Base-by-base conservation (phyloP, 2,113 vertebrate species). In the Setophaga kirtlandii region DNA sequence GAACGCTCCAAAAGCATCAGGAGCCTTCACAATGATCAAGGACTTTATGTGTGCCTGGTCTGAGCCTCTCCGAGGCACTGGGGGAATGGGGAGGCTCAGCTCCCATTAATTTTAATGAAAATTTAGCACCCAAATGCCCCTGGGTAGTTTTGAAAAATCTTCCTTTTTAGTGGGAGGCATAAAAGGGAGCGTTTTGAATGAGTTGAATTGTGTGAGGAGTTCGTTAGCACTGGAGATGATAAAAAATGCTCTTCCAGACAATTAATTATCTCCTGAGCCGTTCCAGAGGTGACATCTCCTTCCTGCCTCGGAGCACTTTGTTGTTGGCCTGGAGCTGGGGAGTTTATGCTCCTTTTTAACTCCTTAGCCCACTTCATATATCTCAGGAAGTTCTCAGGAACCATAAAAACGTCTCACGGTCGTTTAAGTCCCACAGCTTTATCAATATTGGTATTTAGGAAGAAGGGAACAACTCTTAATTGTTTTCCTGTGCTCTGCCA, bases 401-500 rank as follows among this genome's bases (percentile, higher is more conserved):
- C 89, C 49, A 7, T 91, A 82, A 95, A 95, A 73, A 87, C 2
- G 11, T 82, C 87, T 73, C 56, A 33, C 14, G 39, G 87, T n/a
- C 18, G 22, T 94, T 91, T 69, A 82, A 63, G 53, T 49, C 52
- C 70, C 93, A 20, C 77, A 63, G 5, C 91, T 95, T 96, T 35
- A 95, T 95, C 95, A 88, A 83, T 93, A 93, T 86, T 60, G 89
- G 81, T 85, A 60, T 95, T 96, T 95, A 85, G 93, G 84, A 82
- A 75, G 83, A 71, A 37, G 58, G 68, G 42, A 69, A 73, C 22
- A 52, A 14, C 89, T 78, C 76, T 56, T 89, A 56, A 94, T 94
- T 92, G 89, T 84, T 92, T 68, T 65, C 8, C 33, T 55, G 80
- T 5, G 31, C 47, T 3, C 50, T 85, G 90, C 42, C 59, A 50